These are phyloP conservation scores for Zapus hudsonius DNA, from an alignment of 2,113 vertebrate genomes.

Conservation along the genomic window DNA sequence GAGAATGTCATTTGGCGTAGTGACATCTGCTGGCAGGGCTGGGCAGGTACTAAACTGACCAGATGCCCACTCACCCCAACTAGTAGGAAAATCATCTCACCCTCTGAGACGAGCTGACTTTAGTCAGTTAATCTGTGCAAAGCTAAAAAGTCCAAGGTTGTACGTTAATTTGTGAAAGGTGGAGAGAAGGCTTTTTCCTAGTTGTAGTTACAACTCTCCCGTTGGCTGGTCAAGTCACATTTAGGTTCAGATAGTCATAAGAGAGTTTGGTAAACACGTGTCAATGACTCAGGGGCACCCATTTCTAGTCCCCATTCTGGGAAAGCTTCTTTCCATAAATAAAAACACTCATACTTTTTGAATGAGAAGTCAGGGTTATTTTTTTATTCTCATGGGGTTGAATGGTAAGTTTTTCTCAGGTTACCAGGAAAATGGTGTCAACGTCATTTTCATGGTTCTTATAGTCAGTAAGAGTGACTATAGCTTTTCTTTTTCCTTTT, in stretches of 20 bases:
- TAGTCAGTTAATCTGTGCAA: background rate
- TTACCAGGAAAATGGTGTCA: conserved; percentile 16
- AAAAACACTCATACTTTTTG: conserved; percentile 50
- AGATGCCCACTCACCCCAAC: background rate
- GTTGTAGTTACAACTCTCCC: background rate
- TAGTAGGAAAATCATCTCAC: conserved; percentile 20
- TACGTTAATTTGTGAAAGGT: background rate
- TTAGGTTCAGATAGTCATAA: conserved; percentile 41
- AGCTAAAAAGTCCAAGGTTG: background rate
- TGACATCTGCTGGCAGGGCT: conserved; percentile 80
- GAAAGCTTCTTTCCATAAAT: conserved; percentile 54
- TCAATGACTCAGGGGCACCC: conserved; percentile 44
- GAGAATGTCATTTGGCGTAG: conserved; percentile 64
- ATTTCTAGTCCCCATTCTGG: conserved; percentile 16
- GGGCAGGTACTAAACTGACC: conserved; percentile 56
- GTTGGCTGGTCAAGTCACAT: conserved; percentile 10
- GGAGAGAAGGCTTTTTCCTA: conserved; percentile 17
- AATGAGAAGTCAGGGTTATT: conserved; percentile 23
- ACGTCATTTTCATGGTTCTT: background rate
- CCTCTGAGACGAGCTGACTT: background rate
- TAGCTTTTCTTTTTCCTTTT: background rate
- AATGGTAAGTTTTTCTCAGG: background rate
- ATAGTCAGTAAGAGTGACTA: background rate
- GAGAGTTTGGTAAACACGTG: conserved; percentile 26
- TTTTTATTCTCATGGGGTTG: background rate